Base-by-base conservation (phyloP, 1,140 invertebrate species). In the Drosophila bipectinata region DNA sequence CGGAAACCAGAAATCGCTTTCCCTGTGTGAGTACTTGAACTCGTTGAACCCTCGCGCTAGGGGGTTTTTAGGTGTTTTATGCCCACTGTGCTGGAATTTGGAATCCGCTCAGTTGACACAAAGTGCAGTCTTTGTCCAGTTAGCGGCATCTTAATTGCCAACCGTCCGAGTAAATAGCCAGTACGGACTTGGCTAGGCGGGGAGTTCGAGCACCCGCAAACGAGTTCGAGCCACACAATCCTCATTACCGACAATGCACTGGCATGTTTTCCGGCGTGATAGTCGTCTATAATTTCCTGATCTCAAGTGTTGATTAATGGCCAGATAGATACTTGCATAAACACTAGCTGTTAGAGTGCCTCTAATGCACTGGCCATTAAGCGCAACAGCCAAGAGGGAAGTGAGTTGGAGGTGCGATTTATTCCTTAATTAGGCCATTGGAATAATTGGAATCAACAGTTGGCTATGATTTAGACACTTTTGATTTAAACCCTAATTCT, bases 271-370 rank as follows among this genome's bases (percentile, higher is more conserved):
- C 15, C 59, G 48, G 3, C 39, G 30, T 28, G 34, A 14, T 44
- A 39, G 53, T 41, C 45, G 53, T 41, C 34, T 75, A 75, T 52
- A 59, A 60, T 76, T 67, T 75, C 68, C 68, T 53, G 76, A 78
- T 79, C 61, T 49, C 47, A 54, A 71, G 69, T 78, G 57, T 64
- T 64, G 63, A 71, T 74, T 79, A 73, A 78, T 75, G 47, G 53
- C 32, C 44, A 34, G 44, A 41, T 68, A 57, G 56, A 64, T 51
- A 82, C 83, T 78, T 69, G 56, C 79, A 73, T 63, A 47, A 82
- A 82, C 18, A 73, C 66, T 77, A 21, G 30, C 39, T 21, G 49
- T 78, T 78, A 18, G 51, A n/a, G 41, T 44, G 41, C 37, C 51
- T 68, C 51, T 71, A 71, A 76, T 56, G 54, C 28, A 57, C 21